Base-by-base conservation (phyloP, 2,797 vertebrate species). In the Avahi laniger region DNA sequence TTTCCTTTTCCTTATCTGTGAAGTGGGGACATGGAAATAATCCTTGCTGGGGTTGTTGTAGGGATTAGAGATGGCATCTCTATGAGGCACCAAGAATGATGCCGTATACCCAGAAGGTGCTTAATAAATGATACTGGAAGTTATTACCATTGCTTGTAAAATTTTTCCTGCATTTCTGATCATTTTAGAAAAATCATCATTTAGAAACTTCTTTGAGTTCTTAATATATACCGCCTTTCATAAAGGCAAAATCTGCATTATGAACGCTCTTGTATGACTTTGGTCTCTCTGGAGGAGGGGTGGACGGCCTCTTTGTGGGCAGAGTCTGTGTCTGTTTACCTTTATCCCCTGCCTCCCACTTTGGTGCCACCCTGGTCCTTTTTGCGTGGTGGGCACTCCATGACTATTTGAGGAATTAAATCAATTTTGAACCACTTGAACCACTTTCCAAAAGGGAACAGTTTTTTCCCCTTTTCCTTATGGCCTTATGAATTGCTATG, bases 291-390 rank as follows among this genome's bases (percentile, higher is more conserved):
- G 15, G 17, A n/a, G 63, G 7, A 85, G 13, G 28, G 28, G 26
- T 9, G 26, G 26, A 38, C 9, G 11, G 30, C 17, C 24, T 84
- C 33, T 48, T 41, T 6, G 33, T 63, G 67, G 50, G 22, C n/a
- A 28, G 10, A 15, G 7, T 48, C 73, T 59, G 0, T 41, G 33
- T 69, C 85, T 79, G 0, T 46, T 86, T 41, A 38, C 52, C 8
- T 50, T 7, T 33, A 6, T 1, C 5, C 9, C 4, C 13, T 10
- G 12, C 11, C 5, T 7, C 10, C 41, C 7, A 6, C 20, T 6
- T 41, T 22, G 20, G 65, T 72, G 26, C 24, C 24, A 9, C 33
- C 43, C 6, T 0, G n/a, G 35, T 61, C 70, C 24, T 26, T 79
- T 76, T 46, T 20, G 41, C 22, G 0, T 43, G 67, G 18, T 92